Evolutionary conservation across 1,140 invertebrate species (phyloP).

Genomic region (Campoletis sonorensis): DNA sequence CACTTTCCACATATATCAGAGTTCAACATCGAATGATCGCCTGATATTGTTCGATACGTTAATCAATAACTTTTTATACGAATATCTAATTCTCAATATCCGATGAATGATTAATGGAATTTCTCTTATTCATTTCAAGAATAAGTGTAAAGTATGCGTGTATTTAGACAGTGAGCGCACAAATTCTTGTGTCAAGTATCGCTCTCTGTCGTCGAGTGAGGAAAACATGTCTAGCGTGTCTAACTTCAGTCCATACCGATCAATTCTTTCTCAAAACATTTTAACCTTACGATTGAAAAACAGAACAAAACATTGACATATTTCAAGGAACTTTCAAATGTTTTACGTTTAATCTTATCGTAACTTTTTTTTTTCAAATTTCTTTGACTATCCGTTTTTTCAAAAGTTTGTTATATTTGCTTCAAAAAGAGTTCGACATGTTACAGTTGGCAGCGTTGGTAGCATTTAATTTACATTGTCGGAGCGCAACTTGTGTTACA

Average conservation of each 20-base stretch:
- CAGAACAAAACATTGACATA: not conserved
- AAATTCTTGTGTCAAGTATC: not conserved
- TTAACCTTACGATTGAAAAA: not conserved
- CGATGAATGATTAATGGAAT: not conserved
- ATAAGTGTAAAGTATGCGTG: not conserved
- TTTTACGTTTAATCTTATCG: not conserved
- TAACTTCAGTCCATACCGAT: conserved; percentile 1
- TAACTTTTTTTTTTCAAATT: not conserved
- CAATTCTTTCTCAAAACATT: not conserved
- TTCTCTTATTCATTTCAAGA: not conserved
- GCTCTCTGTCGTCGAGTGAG: conserved; percentile 1
- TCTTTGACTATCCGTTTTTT: no score
- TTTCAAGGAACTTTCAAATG: not conserved
- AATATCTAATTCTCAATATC: not conserved
- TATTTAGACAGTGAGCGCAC: not conserved
- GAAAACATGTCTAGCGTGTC: not conserved
- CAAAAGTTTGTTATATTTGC: no score
- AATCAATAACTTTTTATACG: not conserved
- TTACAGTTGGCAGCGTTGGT: conserved; percentile 24
- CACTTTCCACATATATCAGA: not conserved
- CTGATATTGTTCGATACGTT: not conserved
- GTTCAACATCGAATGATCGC: not conserved
- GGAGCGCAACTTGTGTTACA: not conserved
- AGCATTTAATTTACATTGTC: not conserved
- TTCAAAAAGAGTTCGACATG: not conserved